Evolutionary conservation across 2,113 vertebrate species (phyloP).

Genomic region (Oostethus manadensis): DNA sequence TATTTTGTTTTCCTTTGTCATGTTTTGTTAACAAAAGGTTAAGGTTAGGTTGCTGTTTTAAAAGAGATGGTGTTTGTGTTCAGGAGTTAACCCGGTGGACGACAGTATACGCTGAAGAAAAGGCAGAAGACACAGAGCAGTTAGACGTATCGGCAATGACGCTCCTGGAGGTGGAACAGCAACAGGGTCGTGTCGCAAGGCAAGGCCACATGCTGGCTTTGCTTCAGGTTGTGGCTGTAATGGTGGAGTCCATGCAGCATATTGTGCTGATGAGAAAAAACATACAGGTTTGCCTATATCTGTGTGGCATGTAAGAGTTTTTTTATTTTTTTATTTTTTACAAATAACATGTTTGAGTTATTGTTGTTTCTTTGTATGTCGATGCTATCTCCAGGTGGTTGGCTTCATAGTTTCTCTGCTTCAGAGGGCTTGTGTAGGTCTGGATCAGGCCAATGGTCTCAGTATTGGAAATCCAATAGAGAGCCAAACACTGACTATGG

Average conservation of each 20-base stretch:
- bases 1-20: too few species aligned
- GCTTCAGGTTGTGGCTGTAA: slow-evolving; percentile 81
- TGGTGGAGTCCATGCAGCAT: slow-evolving; percentile 81
- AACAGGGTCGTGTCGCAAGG: slow-evolving; percentile 27
- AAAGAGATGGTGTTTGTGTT: too few species aligned
- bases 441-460: slow-evolving; percentile 26
- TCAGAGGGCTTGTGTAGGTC: slow-evolving; percentile 75
- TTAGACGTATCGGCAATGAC: slow-evolving; percentile 45
- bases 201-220: slow-evolving; percentile 70
- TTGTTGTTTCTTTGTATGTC: background rate
- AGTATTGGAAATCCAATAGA: slow-evolving; percentile 64
- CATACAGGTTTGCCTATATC: slow-evolving; percentile 72
- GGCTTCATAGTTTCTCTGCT: slow-evolving; percentile 80
- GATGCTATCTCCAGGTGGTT: slow-evolving; percentile 72
- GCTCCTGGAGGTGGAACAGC: slow-evolving; percentile 77
- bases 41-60: too few species aligned
- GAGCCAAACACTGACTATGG: slow-evolving; percentile 85
- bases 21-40: too few species aligned
- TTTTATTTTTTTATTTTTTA: background rate
- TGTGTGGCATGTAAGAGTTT: background rate
- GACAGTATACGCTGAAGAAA: slow-evolving; percentile 40
- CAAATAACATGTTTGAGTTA: background rate
- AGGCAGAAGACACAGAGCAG: slow-evolving; percentile 26
- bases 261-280: slow-evolving; percentile 79
- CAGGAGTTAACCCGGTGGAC: slow-evolving; percentile 81